Conservation (phyloP, 2,888 invertebrate genomes). For the Atethmia centrago region DNA sequence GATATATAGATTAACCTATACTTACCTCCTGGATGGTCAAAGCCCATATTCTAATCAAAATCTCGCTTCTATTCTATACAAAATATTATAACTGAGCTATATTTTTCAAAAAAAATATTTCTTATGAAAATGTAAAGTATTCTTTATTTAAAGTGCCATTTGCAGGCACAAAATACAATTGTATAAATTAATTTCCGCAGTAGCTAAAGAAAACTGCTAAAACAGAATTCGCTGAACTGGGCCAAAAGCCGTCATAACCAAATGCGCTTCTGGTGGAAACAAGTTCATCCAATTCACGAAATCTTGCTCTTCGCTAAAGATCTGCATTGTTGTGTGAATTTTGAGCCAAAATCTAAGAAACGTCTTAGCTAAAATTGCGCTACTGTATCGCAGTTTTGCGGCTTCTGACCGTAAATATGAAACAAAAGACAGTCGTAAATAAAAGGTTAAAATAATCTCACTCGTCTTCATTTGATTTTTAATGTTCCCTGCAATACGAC, state of each 20-base stretch:
- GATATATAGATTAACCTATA: too few species aligned
- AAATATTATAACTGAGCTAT: too few species aligned
- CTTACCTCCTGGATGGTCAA: not conserved
- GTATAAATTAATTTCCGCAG: conserved; percentile 48
- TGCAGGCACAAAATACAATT: conserved; percentile 34
- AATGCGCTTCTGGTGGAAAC: conserved; percentile 48
- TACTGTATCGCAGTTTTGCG: not conserved
- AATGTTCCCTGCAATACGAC: not conserved
- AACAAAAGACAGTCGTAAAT: conserved; percentile 18
- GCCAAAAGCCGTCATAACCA: conserved; percentile 58
- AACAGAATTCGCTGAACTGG: conserved; percentile 50
- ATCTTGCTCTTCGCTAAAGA: conserved; percentile 38
- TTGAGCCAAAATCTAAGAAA: conserved; percentile 17
- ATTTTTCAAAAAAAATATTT: not conserved
- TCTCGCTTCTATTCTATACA: not conserved
- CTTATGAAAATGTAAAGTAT: not conserved
- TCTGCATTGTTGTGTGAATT: conserved; percentile 33
- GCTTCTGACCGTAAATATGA: conserved; percentile 1
- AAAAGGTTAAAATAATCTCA: not conserved
- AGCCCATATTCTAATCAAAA: not conserved
- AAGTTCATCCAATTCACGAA: conserved; percentile 47
- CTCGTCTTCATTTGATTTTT: not conserved
- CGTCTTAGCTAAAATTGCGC: not conserved
- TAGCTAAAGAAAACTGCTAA: conserved; percentile 46
- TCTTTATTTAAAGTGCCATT: conserved; percentile 23